Base-by-base conservation (phyloP, 2,113 vertebrate species). In the Panurus biarmicus region DNA sequence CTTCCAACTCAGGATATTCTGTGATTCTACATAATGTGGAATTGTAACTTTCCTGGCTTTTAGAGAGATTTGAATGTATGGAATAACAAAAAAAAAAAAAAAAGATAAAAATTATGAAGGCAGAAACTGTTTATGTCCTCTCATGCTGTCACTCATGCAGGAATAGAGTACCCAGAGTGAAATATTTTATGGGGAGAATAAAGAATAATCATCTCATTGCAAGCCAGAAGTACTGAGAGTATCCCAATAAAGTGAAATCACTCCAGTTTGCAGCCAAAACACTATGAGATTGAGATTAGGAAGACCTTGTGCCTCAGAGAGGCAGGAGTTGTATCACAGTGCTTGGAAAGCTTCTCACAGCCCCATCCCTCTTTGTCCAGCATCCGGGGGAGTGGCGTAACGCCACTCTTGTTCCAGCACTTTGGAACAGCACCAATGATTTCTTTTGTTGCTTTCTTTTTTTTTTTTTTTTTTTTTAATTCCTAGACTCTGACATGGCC, bases 271-370 rank as follows among this genome's bases (percentile, higher is more conserved):
- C 33, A 77, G 64, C 33, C 72, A 70, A 45, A 82, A 66, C 0
- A 0, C 54, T 54, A 11, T 0, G 0, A 31, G 44, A 35, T 9
- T 2, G 1, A 69, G 38, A 7, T 33, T 33, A 47, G 29, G 11
- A 73, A 54, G 42, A 19, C 29, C 58, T 22, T 74, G 26, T 42
- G 29, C 26, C 51, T 83, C 18, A 25, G n/a, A 24, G 58, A 72
- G 74, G 35, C 22, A 44, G 70, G 5, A 78, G 9, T 15, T 90
- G 14, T 40, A 31, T 61, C 72, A 36, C 0, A 7, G 44, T 31
- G 28, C 51, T 51, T 36, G 54, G 45, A 61, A 65, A 89, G 24
- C 45, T 74, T 77, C 71, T 76, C 0, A 0, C 74, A 93, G 29
- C 28, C 28, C 11, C 5, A 0, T 72, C 50, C 48, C 15, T 58